phyloP scores from a whole-genome alignment of 2,888 invertebrate genomes.

The Microchrysa polita region DNA sequence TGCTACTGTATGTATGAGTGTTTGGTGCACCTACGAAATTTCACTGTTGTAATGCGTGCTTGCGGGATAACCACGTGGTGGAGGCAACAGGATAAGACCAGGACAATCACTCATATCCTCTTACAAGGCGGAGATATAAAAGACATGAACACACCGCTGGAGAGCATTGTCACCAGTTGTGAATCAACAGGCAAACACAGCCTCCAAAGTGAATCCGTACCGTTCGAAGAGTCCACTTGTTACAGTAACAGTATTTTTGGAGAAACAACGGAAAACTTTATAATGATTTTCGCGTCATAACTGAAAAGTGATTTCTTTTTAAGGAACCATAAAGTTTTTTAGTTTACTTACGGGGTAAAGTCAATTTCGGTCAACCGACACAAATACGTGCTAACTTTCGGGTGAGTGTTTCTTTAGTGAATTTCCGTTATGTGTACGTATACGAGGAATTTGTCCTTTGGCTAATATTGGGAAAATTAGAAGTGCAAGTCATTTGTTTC shows the following conservation, averaged over 20 bases:
- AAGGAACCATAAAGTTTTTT: slow-evolving; percentile 1
- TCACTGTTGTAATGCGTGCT: not conserved
- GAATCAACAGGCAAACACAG: slow-evolving; percentile 8
- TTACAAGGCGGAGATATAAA: slow-evolving; percentile 28
- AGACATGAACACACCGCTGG: slow-evolving; percentile 17
- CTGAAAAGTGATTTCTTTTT: not conserved
- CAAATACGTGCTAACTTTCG: not conserved
- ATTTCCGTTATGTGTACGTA: not conserved
- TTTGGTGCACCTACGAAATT: not conserved
- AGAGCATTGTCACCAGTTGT: slow-evolving; percentile 35
- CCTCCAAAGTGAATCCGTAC: not conserved
- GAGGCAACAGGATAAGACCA: slow-evolving; percentile 12
- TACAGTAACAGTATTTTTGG: not conserved
- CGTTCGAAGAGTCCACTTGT: not conserved
- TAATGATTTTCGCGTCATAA: not conserved
- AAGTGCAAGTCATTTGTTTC: not conserved
- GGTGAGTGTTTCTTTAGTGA: slow-evolving; percentile 2
- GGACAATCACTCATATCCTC: slow-evolving; percentile 28
- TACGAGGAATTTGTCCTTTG: not conserved
- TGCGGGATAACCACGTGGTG: not conserved
- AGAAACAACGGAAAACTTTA: not conserved
- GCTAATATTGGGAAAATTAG: not conserved
- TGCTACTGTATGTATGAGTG: not conserved
- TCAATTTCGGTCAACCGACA: too few species aligned
- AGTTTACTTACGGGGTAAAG: too few species aligned